Evolutionary conservation across 2,888 invertebrate species (phyloP), one percentile per base, ranked within the genome.

Genomic region (Osedax frankpressi): DNA sequence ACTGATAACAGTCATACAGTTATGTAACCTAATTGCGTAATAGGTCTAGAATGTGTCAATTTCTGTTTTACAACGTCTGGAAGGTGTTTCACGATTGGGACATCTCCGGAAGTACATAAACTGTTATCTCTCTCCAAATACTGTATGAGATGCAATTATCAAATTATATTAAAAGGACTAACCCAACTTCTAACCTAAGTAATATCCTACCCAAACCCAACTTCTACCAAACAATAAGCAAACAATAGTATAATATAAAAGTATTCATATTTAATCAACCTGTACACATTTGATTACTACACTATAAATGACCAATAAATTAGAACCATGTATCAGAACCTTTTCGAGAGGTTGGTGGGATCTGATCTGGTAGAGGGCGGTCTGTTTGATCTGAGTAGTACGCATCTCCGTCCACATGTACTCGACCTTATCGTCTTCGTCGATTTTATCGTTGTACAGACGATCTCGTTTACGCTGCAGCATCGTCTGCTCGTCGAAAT

Each of bases 311-410:
- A n/a, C n/a, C n/a, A n/a, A n/a, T n/a, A n/a, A n/a, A n/a, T n/a
- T n/a, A n/a, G n/a, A n/a, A n/a, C n/a, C n/a, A n/a, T n/a, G n/a
- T n/a, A n/a, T n/a, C n/a, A n/a, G n/a, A n/a, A n/a, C n/a, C n/a
- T n/a, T n/a, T n/a, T n/a, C n/a, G 73, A 94, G 82, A 6, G 93
- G 93, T 24, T 87, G 80, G 70, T 85, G 85, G 79, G 89, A 88
- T 74, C 94, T 88, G 24, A 94, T 76, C 65, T 91, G 88, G 67
- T 93, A 80, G 72, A 88, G 85, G 19, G 92, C 90, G 24, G 86
- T 80, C 80, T 91, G 92, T 78, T 91, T 90, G 59, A 93, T 87
- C 74, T 80, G 80, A n/a, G 77, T n/a, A 2, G n/a, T 69, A 28
- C 69, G 1, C 69, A 69, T 69, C 69, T 69, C 69, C 25, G 69